Percentiles rank a stretch among this genome's conserved stretches.
These are phyloP conservation scores for Ichneumoninae sp. DNA, from an alignment of 2,888 invertebrate genomes.

Conservation along the genomic window DNA sequence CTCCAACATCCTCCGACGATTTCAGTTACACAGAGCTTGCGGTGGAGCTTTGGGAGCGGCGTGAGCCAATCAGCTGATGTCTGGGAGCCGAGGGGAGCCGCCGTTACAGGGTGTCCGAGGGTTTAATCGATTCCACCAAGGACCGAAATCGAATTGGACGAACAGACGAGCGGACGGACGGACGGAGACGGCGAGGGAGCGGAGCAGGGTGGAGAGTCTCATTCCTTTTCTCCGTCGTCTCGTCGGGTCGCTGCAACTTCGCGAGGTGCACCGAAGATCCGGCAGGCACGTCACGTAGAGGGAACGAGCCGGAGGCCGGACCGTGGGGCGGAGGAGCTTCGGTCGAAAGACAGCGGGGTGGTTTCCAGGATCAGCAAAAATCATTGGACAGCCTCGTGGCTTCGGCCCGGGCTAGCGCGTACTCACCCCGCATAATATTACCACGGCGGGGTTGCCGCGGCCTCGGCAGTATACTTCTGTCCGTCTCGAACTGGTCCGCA, in stretches of 20 bases:
- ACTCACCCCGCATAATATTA: slow-evolving; percentile 68
- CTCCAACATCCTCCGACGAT: neutral
- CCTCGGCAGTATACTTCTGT: slow-evolving; percentile 2
- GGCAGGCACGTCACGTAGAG: slow-evolving; percentile 60
- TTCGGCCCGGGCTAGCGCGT: slow-evolving; percentile 40
- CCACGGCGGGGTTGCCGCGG: slow-evolving; percentile 38
- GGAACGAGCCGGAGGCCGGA: slow-evolving; percentile 17
- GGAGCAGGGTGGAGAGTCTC: neutral
- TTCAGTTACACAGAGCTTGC: neutral
- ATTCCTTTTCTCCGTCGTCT: slow-evolving; percentile 37
- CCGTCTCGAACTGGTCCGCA: slow-evolving; percentile 38
- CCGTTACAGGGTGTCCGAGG: slow-evolving; percentile 13
- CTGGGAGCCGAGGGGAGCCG: neutral
- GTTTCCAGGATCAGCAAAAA: slow-evolving; percentile 67
- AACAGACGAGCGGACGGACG: neutral
- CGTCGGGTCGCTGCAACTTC: slow-evolving; percentile 49
- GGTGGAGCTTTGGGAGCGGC: neutral
- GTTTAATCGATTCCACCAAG: slow-evolving; percentile 38
- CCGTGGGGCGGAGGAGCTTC: neutral
- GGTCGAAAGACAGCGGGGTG: slow-evolving; percentile 32
- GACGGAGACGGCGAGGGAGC: neutral
- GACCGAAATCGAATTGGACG: slow-evolving; percentile 22
- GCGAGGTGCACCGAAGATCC: slow-evolving; percentile 59
- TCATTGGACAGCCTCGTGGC: slow-evolving; percentile 59
- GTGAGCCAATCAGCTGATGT: neutral